Percentiles rank a stretch among this genome's conserved stretches.
These are phyloP conservation scores for Drosophila borborema DNA, from an alignment of 2,888 invertebrate genomes.

Conservation along the genomic window DNA sequence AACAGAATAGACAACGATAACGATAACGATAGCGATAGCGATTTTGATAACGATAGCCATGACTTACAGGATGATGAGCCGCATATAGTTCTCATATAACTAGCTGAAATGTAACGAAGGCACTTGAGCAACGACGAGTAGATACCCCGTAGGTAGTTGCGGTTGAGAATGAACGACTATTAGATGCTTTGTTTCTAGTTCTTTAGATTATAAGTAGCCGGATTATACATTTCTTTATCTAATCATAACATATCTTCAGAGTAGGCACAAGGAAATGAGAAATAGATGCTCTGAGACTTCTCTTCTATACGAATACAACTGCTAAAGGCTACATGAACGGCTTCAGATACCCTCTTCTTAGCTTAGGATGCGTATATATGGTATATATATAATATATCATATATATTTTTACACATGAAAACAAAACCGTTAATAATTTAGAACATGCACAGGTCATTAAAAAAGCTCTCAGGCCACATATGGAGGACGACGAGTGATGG, in stretches of 20 bases:
- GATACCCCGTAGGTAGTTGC: neutral
- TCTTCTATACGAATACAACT: too few relatives aligned
- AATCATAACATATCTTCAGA: too few relatives aligned
- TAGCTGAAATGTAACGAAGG: neutral
- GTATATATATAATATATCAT: neutral
- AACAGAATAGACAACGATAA: neutral
- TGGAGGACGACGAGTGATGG: neutral
- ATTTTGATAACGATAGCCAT: conserved; percentile 19
- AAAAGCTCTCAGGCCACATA: neutral
- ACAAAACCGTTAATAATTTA: conserved; percentile 21
- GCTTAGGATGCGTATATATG: too few relatives aligned
- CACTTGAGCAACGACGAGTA: neutral
- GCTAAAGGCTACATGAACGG: too few relatives aligned
- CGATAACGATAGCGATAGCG: conserved; percentile 10
- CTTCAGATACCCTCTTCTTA: too few relatives aligned
- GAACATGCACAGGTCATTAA: conserved; percentile 33
- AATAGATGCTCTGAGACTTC: neutral
- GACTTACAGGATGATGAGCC: conserved; percentile 5
- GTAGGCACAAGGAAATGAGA: neutral
- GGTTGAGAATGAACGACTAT: neutral
- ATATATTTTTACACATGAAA: neutral
- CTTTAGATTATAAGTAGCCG: too few relatives aligned
- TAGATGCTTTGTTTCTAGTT: neutral
- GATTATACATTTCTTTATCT: too few relatives aligned
- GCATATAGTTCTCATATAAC: neutral